Evolutionary conservation across 2,888 invertebrate species (phyloP).

Genomic region (Carpatolechia fugitivella): DNA sequence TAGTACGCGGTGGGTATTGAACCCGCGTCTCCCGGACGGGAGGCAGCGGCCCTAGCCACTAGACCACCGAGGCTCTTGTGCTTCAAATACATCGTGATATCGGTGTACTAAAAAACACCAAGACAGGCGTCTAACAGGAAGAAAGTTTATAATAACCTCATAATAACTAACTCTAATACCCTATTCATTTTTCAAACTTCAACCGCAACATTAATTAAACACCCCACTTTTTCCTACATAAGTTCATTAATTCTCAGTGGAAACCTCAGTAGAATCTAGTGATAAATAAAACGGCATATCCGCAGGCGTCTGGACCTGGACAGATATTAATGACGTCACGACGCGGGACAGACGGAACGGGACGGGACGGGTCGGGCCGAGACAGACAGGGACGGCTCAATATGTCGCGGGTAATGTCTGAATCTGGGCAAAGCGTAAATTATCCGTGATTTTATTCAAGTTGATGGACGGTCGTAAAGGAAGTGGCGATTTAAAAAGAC

Average conservation of each 20-base stretch:
- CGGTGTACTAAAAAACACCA: too few species aligned
- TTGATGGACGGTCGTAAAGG: not conserved
- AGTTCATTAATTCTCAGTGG: not conserved
- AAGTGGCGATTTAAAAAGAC: too few species aligned
- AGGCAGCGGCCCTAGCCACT: too few species aligned
- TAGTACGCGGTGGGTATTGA: too few species aligned
- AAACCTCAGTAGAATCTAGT: not conserved
- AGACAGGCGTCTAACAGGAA: too few species aligned
- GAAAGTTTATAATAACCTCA: too few species aligned
- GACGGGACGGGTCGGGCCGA: not conserved
- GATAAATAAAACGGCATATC: slow-evolving; percentile 3
- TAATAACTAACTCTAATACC: too few species aligned
- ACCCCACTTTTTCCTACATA: not conserved
- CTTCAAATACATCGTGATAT: too few species aligned
- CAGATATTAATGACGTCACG: slow-evolving; percentile 12
- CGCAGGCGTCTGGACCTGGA: not conserved
- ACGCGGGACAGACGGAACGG: not conserved
- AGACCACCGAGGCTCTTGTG: too few species aligned
- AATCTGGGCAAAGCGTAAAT: not conserved
- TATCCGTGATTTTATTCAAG: not conserved
- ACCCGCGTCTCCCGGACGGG: too few species aligned
- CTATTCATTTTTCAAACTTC: too few species aligned
- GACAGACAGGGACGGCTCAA: not conserved
- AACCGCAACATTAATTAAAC: not conserved
- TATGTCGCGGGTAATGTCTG: not conserved